Conservation (phyloP, 2,797 vertebrate genomes). For the Microcaecilia unicolor region DNA sequence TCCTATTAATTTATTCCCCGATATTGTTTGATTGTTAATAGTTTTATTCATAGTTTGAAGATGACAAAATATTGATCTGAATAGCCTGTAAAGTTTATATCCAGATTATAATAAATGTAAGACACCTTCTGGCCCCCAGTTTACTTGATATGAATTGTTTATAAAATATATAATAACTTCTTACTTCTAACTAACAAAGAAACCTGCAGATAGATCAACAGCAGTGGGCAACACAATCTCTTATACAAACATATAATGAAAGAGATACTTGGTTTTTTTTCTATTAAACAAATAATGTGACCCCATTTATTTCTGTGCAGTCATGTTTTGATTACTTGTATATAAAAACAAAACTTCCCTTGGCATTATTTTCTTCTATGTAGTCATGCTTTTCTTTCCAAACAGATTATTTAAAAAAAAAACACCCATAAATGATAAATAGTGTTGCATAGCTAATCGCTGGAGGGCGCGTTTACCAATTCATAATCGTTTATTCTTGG, state of each 20-base stretch:
- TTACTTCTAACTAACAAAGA: background rate
- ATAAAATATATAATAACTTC: background rate
- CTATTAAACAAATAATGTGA: constrained; percentile 16
- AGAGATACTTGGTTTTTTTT: constrained; percentile 28
- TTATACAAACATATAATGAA: constrained; percentile 32
- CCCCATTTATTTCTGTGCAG: constrained; percentile 30
- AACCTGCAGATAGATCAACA: constrained; percentile 6
- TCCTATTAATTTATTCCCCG: too few relatives aligned
- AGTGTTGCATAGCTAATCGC: constrained; percentile 64
- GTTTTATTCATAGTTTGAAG: too few relatives aligned
- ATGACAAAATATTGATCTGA: too few relatives aligned
- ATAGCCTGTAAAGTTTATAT: too few relatives aligned
- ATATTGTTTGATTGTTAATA: too few relatives aligned
- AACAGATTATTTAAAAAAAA: constrained; percentile 53
- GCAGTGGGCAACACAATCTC: constrained; percentile 18
- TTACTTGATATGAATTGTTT: background rate
- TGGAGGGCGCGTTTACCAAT: constrained; percentile 74
- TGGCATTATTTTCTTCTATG: constrained; percentile 31
- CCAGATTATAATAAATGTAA: too few relatives aligned
- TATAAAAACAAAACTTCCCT: constrained; percentile 59
- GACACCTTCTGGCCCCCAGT: too few relatives aligned
- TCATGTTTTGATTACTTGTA: constrained; percentile 46
- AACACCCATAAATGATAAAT: constrained; percentile 70
- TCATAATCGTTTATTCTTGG: constrained; percentile 78
- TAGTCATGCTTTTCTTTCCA: constrained; percentile 27